A percentile compares a stretch with the other conserved stretches of the same genome.
These are phyloP conservation scores for Himalopsyche japonica DNA, from an alignment of 2,888 invertebrate species.

Conservation along the genomic window DNA sequence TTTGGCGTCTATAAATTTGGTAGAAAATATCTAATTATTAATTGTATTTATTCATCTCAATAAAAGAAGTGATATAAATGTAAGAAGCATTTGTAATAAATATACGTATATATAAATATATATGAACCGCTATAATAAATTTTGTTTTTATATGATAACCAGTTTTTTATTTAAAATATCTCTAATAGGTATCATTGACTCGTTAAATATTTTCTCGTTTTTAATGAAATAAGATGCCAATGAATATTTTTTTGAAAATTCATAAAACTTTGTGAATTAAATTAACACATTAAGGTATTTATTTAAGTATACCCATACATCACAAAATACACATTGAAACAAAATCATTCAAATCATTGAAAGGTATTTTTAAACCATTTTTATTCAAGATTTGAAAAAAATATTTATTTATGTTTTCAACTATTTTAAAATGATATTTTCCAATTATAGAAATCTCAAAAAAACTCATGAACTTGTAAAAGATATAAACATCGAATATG, in stretches of 20 bases:
- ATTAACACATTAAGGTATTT: not conserved
- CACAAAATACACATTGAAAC: no score
- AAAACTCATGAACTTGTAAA: no score
- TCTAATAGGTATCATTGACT: not conserved
- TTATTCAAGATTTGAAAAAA: no score
- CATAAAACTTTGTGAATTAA: not conserved
- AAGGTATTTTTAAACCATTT: no score
- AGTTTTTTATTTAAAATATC: conserved; percentile 1
- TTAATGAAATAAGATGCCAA: no score
- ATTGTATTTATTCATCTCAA: conserved; percentile 30
- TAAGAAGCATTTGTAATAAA: conserved; percentile 33
- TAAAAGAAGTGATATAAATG: conserved; percentile 35
- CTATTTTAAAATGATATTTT: no score
- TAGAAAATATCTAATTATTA: not conserved
- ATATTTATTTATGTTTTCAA: no score
- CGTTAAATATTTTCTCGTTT: no score
- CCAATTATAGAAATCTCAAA: no score
- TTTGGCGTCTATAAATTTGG: not conserved
- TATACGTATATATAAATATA: conserved; percentile 14
- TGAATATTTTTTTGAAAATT: not conserved
- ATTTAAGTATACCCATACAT: no score
- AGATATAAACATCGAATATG: no score
- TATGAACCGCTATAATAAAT: conserved; percentile 30
- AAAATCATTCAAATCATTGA: no score
- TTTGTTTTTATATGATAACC: conserved; percentile 33